Conservation (phyloP, 2,113 vertebrate genomes). For the Tyrannus savana region DNA sequence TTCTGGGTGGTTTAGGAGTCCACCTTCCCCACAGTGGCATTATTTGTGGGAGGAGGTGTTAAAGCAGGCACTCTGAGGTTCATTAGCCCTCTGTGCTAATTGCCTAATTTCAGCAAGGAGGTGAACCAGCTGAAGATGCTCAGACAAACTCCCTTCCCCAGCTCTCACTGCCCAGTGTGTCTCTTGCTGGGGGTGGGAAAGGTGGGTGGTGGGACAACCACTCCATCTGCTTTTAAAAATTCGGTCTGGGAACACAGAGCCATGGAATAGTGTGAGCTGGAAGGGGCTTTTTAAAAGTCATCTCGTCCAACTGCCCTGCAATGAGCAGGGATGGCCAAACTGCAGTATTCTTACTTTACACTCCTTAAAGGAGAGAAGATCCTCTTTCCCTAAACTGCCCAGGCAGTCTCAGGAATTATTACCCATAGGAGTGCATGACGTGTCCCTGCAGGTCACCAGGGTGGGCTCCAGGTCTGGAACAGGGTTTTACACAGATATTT, state of each 20-base stretch:
- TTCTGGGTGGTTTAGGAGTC: not conserved
- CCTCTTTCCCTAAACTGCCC: not conserved
- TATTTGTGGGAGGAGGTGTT: not conserved
- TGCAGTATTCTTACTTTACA: accelerated
- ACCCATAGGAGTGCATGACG: accelerated
- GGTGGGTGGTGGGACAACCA: not conserved
- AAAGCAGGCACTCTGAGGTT: not conserved
- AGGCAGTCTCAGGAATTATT: not conserved
- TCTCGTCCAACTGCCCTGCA: not conserved
- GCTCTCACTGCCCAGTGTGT: accelerated
- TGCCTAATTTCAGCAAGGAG: not conserved
- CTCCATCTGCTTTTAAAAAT: not conserved
- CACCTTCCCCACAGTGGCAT: not conserved
- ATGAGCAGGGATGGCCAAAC: accelerated
- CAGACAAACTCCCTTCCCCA: not conserved
- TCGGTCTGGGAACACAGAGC: not conserved
- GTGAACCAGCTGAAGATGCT: not conserved
- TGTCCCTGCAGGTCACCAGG: not conserved
- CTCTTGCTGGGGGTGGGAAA: no score
- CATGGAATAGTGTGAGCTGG: not conserved
- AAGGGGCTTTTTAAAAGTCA: not conserved
- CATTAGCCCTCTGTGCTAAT: not conserved
- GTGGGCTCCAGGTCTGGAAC: not conserved
- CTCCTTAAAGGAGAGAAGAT: not conserved
- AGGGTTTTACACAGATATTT: accelerated